A percentile compares a stretch with the other conserved stretches of the same genome.
Conservation (phyloP, 2,797 vertebrate species). For the Centropyge bicolor region DNA sequence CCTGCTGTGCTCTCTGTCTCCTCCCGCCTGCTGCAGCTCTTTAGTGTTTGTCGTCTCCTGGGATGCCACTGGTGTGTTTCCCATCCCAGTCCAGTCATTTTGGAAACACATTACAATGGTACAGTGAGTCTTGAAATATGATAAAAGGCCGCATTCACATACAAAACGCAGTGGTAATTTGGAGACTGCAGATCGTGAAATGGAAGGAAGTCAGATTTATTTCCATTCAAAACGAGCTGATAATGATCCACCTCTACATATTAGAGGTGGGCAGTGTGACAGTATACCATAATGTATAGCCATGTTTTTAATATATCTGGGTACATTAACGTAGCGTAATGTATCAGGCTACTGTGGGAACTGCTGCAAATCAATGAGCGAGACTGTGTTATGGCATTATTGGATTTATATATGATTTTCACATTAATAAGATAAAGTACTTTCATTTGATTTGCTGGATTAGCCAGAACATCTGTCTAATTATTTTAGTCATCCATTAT, state of each 20-base stretch:
- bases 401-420: constrained; percentile 31
- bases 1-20: constrained; percentile 42
- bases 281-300: not conserved
- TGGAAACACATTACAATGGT: not conserved
- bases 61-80: not conserved
- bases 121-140: not conserved
- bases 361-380: constrained; percentile 32
- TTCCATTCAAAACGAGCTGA: not conserved
- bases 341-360: not conserved
- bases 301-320: constrained; percentile 7
- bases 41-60: not conserved
- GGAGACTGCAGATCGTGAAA: not conserved
- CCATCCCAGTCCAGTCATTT: not conserved
- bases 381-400: constrained; percentile 39
- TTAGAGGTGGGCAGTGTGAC: not conserved
- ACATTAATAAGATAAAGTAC: constrained; percentile 37
- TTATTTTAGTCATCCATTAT: constrained; percentile 14
- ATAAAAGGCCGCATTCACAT: not conserved
- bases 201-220: not conserved
- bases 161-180: not conserved
- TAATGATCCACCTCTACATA: not conserved
- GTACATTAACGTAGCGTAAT: not conserved
- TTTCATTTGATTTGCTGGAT: constrained; percentile 32
- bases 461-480: constrained; percentile 5
- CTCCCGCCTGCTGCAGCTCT: constrained; percentile 9